Conservation (phyloP, 2,888 invertebrate species). For the Orthonevra nobilis region DNA sequence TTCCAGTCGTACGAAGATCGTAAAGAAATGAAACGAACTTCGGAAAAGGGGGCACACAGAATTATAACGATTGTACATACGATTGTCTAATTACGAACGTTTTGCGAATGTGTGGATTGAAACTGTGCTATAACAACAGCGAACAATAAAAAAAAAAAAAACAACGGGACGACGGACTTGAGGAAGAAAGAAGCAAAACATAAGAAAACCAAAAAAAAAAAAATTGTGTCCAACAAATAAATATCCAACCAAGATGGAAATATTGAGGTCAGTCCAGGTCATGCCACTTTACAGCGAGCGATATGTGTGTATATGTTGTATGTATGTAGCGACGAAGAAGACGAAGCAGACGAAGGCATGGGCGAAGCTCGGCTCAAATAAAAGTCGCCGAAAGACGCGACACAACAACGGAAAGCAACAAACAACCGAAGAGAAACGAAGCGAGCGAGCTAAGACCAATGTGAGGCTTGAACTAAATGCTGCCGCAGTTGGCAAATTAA, state of each 20-base stretch:
- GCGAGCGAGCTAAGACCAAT: constrained; percentile 4
- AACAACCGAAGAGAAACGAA: constrained; percentile 24
- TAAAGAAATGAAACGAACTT: constrained; percentile 41
- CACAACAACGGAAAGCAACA: not conserved
- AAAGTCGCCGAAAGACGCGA: constrained; percentile 10
- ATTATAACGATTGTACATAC: constrained; percentile 69
- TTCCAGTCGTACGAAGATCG: constrained; percentile 33
- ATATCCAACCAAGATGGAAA: constrained; percentile 66
- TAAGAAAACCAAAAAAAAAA: not conserved
- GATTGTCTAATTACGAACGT: constrained; percentile 70
- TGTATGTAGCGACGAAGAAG: constrained; percentile 25
- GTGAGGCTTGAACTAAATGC: constrained; percentile 63
- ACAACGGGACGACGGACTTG: constrained; percentile 23
- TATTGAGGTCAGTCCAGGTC: constrained; percentile 70
- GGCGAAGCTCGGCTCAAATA: not conserved
- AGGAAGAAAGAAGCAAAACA: constrained; percentile 4
- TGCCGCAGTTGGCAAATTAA: constrained; percentile 70
- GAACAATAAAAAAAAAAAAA: constrained; percentile 30
- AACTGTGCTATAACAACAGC: constrained; percentile 53
- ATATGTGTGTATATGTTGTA: constrained; percentile 35
- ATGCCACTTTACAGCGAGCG: constrained; percentile 67
- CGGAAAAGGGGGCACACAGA: constrained; percentile 23
- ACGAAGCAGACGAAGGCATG: constrained; percentile 12
- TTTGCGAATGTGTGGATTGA: constrained; percentile 67
- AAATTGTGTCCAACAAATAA: too few species aligned